phyloP scores from a whole-genome alignment of 2,113 vertebrate genomes.

The Aleadryas rufinucha region DNA sequence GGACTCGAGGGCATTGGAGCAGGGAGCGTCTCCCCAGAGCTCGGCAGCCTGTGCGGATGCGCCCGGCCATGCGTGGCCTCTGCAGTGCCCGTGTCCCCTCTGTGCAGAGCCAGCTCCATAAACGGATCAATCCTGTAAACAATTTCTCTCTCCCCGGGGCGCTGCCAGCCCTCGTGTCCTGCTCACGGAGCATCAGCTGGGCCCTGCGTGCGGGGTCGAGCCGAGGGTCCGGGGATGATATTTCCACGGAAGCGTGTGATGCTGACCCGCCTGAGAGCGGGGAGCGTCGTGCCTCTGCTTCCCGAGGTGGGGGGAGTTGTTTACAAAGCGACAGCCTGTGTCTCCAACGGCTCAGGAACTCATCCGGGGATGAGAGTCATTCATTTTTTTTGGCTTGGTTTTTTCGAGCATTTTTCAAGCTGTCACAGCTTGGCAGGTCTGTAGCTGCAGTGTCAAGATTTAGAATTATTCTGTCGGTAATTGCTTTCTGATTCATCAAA shows the following conservation, averaged over 20 bases:
- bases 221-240: neutral
- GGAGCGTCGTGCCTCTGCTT: neutral
- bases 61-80: neutral
- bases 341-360: slow-evolving; percentile 41
- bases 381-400: slow-evolving; percentile 56
- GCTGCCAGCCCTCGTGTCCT: neutral
- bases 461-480: slow-evolving; percentile 70
- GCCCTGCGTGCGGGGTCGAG: neutral
- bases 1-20: neutral
- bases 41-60: neutral
- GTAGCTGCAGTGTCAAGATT: slow-evolving; percentile 67
- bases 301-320: slow-evolving; percentile 14
- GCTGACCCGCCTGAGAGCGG: neutral
- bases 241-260: neutral
- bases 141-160: neutral
- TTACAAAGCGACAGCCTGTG: slow-evolving; percentile 52
- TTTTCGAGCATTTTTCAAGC: slow-evolving; percentile 67
- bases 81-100: neutral
- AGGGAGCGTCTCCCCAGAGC: neutral
- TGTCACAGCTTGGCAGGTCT: slow-evolving; percentile 70
- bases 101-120: neutral
- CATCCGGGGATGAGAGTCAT: slow-evolving; percentile 63
- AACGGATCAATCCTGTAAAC: neutral
- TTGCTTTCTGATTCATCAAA: slow-evolving; percentile 71
- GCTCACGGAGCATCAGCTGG: neutral